These are phyloP conservation scores for Verasper variegatus DNA, from an alignment of 2,113 vertebrate genomes.

Conservation along the genomic window DNA sequence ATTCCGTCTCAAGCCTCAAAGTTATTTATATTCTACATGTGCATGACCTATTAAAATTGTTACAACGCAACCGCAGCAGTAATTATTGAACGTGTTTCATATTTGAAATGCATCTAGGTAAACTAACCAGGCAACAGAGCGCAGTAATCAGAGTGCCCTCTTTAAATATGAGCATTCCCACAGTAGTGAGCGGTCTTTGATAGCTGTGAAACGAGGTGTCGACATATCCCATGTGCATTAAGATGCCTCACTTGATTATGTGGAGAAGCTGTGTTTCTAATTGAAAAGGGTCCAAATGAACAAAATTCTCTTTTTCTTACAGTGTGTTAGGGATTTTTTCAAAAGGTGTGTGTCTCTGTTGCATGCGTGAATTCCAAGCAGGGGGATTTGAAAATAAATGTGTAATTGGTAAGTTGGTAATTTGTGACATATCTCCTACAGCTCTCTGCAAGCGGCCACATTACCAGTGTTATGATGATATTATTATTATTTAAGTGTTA, in stretches of 20 bases:
- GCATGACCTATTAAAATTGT: not conserved
- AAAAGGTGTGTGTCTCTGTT: too few relatives aligned
- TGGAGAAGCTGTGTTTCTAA: not conserved
- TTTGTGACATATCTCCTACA: too few relatives aligned
- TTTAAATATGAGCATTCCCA: not conserved
- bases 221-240: not conserved
- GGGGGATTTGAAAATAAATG: too few relatives aligned
- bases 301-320: not conserved
- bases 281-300: not conserved
- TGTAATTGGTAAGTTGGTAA: too few relatives aligned
- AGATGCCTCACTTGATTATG: not conserved
- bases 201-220: not conserved
- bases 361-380: not conserved
- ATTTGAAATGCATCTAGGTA: slow-evolving; percentile 27
- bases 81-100: not conserved
- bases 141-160: not conserved
- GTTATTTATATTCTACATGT: slow-evolving; percentile 4
- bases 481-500: too few relatives aligned
- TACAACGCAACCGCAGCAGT: slow-evolving; percentile 11
- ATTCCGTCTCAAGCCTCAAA: not conserved
- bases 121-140: slow-evolving; percentile 3
- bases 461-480: too few relatives aligned
- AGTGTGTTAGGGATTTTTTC: too few relatives aligned
- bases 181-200: not conserved
- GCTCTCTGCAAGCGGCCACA: too few relatives aligned